Evolutionary conservation across 2,797 vertebrate species (phyloP).

Genomic region (Hyperoplus lanceolatus): DNA sequence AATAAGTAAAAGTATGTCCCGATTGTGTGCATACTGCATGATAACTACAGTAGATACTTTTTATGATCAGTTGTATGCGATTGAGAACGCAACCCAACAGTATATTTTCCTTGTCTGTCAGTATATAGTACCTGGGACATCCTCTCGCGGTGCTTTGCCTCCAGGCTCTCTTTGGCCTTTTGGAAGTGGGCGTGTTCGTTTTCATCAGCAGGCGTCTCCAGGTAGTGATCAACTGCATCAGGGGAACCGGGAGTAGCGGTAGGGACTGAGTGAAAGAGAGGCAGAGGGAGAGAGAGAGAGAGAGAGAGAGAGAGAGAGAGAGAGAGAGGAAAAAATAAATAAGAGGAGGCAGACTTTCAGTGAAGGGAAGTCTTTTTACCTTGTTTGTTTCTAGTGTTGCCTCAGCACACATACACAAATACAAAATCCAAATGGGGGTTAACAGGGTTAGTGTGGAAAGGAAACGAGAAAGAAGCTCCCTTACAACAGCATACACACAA

Average conservation of each 20-base stretch:
- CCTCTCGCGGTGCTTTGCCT: constrained; percentile 95
- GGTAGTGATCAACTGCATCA: constrained; percentile 95
- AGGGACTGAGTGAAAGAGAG: constrained; percentile 85
- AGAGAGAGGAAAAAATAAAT: neutral
- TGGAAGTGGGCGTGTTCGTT: constrained; percentile 97
- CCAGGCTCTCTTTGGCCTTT: constrained; percentile 97
- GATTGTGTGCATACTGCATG: no score
- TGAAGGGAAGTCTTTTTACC: neutral
- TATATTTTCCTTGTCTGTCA: neutral
- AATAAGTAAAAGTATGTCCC: no score
- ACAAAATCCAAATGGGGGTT: constrained; percentile 42
- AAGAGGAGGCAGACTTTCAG: neutral
- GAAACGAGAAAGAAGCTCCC: constrained; percentile 30
- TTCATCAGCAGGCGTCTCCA: constrained; percentile 96
- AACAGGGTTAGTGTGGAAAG: constrained; percentile 54
- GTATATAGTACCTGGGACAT: constrained; percentile 92
- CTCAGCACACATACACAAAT: constrained; percentile 31
- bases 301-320: neutral
- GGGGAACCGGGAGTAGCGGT: constrained; percentile 94
- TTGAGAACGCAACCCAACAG: no score
- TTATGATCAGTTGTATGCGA: no score
- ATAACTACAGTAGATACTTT: no score
- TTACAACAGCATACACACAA: constrained; percentile 41
- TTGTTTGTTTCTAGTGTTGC: neutral
- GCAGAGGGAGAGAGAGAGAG: constrained; percentile 2